Evolutionary conservation across 2,797 vertebrate genomes (phyloP).

Genomic region (Mus caroli): DNA sequence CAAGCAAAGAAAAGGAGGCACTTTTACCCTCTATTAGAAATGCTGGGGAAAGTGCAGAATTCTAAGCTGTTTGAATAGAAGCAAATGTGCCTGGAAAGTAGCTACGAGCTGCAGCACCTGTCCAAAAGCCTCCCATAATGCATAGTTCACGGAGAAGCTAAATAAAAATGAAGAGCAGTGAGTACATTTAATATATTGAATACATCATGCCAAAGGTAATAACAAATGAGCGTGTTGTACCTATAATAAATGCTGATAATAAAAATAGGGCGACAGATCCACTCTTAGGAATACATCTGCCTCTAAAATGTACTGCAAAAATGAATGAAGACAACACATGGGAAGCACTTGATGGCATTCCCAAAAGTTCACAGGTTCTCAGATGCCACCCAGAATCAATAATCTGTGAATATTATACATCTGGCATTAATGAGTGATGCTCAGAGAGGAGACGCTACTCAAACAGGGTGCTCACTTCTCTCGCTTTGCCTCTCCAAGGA

Average conservation of each 20-base stretch:
- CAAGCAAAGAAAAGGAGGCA: neutral
- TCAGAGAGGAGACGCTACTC: neutral
- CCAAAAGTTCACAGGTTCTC: neutral
- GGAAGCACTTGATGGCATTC: neutral
- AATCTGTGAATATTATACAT: neutral
- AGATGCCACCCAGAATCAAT: neutral
- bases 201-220: neutral
- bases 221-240: neutral
- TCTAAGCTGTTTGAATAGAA: neutral
- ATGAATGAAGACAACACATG: neutral
- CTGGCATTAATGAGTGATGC: neutral
- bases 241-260: neutral
- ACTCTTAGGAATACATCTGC: neutral
- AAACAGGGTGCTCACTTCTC: neutral
- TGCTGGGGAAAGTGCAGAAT: neutral
- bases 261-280: neutral
- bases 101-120: neutral
- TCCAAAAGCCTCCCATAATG: neutral
- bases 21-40: neutral
- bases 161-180: neutral
- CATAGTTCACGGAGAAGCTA: neutral
- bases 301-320: neutral
- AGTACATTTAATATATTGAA: neutral
- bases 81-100: neutral
- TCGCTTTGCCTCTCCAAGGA: neutral